phyloP scores from a whole-genome alignment of 2,888 invertebrate genomes.

The Pyrocoelia pectoralis region DNA sequence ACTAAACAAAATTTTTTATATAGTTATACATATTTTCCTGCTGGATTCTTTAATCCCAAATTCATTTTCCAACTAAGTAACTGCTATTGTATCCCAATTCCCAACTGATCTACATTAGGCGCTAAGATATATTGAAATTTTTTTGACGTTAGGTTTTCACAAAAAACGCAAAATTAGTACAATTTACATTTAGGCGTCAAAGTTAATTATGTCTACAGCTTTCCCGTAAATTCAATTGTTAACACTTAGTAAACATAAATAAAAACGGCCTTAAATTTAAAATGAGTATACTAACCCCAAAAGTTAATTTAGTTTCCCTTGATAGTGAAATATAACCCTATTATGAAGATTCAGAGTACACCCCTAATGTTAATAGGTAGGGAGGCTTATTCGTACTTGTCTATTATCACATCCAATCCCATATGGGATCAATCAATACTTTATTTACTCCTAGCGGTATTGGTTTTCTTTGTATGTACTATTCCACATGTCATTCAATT shows the following conservation, averaged over 20 bases:
- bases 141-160: no score
- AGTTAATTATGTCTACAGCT: no score
- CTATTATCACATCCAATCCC: conserved; percentile 42
- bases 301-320: conserved; percentile 46
- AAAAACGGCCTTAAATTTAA: conserved; percentile 24
- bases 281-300: conserved; percentile 40
- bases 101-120: no score
- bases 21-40: no score
- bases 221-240: no score
- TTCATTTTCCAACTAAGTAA: no score
- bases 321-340: conserved; percentile 41
- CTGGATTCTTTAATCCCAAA: no score
- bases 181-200: no score
- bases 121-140: no score
- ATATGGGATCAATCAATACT: conserved; percentile 46
- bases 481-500: conserved; percentile 18
- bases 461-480: conserved; percentile 16
- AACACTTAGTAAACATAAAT: conserved; percentile 7
- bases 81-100: no score
- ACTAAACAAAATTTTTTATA: no score
- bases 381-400: conserved; percentile 39
- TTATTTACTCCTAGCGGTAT: conserved; percentile 26
- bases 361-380: conserved; percentile 38
- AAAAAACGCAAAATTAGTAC: no score
- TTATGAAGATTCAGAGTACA: conserved; percentile 33